Conservation (phyloP, 2,888 invertebrate genomes). For the Tupiocoris notatus region DNA sequence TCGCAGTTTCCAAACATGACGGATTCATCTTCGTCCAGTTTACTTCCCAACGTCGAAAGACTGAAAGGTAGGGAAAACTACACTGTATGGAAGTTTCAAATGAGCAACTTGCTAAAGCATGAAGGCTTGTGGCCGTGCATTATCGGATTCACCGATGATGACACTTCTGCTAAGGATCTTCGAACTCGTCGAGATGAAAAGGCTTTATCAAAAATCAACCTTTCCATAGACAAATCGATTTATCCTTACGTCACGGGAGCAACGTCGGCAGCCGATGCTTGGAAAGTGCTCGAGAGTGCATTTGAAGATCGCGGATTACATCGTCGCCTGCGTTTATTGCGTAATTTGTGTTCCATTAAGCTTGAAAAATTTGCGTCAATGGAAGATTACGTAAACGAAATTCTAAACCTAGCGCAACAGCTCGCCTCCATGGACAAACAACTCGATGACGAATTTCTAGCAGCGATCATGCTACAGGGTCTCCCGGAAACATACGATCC, state of each 20-base stretch:
- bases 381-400: constrained; percentile 28
- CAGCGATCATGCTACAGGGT: constrained; percentile 18
- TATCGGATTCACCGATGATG: too few species aligned
- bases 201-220: too few species aligned
- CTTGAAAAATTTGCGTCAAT: constrained; percentile 1
- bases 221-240: too few species aligned
- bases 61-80: not conserved
- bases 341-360: not conserved
- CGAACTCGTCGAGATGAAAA: too few species aligned
- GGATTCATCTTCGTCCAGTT: not conserved
- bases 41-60: not conserved
- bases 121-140: not conserved
- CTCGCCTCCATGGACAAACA: too few species aligned
- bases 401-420: not conserved
- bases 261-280: constrained; percentile 1
- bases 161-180: too few species aligned
- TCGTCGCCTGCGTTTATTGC: not conserved
- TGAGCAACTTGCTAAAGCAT: not conserved
- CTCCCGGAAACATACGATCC: constrained; percentile 20
- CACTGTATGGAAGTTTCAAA: not conserved
- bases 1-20: not conserved
- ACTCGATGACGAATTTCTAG: constrained; percentile 30
- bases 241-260: not conserved
- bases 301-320: constrained; percentile 10
- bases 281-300: not conserved